Percentiles rank a stretch among this genome's conserved stretches.
phyloP scores from a whole-genome alignment of 2,797 vertebrate species.

The Pteronotus mesoamericanus region DNA sequence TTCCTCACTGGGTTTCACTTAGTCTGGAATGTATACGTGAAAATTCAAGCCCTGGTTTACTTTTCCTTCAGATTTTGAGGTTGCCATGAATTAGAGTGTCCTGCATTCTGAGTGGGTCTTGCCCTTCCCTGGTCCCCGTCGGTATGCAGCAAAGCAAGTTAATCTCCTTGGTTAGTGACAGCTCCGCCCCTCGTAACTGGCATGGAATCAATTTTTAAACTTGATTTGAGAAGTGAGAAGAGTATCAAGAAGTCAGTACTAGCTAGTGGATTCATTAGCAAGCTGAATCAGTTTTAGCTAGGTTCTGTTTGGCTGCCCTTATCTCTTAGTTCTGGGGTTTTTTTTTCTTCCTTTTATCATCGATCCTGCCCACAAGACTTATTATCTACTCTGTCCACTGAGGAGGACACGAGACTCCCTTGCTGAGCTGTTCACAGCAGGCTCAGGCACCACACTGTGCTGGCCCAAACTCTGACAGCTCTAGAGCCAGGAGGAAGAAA shows the following conservation, averaged over 20 bases:
- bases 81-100: background rate
- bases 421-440: background rate
- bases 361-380: constrained; percentile 20
- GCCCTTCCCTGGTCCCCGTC: constrained; percentile 23
- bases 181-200: constrained; percentile 60
- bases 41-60: background rate
- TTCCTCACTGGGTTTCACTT: background rate
- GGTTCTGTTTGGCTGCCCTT: constrained; percentile 27
- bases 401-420: background rate
- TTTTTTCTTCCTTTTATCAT: constrained; percentile 20
- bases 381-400: constrained; percentile 17
- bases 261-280: constrained; percentile 46
- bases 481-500: background rate
- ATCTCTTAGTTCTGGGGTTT: background rate
- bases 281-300: constrained; percentile 13
- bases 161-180: constrained; percentile 65
- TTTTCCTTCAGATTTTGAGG: background rate
- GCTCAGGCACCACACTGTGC: background rate
- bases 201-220: constrained; percentile 69
- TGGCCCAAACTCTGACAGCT: background rate
- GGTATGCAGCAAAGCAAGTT: constrained; percentile 68
- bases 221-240: constrained; percentile 59
- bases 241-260: constrained; percentile 46
- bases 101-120: background rate
- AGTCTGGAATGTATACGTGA: background rate